phyloP scores from a whole-genome alignment of 1,140 invertebrate genomes.

The Plodia interpunctella region DNA sequence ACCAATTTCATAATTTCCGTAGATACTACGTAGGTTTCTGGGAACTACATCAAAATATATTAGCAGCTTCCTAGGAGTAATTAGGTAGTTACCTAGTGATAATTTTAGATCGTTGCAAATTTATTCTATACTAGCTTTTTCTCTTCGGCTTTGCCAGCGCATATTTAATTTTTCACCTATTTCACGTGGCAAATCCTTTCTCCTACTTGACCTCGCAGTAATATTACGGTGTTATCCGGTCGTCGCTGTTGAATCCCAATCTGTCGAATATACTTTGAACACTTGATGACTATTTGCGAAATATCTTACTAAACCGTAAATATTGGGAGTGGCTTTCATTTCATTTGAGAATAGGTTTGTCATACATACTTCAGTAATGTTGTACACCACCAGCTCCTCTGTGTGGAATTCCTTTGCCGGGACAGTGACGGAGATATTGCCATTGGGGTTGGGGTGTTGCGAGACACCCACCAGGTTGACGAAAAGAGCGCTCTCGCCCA shows the following conservation, averaged over 20 bases:
- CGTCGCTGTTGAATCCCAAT: too few relatives aligned
- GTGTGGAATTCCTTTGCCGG: constrained; percentile 47
- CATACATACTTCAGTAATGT: constrained; percentile 56
- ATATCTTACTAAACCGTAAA: too few relatives aligned
- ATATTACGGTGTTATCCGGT: too few relatives aligned
- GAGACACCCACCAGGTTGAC: constrained; percentile 42
- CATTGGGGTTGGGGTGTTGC: constrained; percentile 48
- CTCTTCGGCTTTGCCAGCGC: too few relatives aligned
- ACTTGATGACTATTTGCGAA: too few relatives aligned
- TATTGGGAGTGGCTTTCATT: too few relatives aligned
- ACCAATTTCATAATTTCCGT: constrained; percentile 48
- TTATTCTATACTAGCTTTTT: too few relatives aligned
- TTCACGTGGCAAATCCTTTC: too few relatives aligned
- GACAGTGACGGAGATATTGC: constrained; percentile 38
- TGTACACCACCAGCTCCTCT: constrained; percentile 48
- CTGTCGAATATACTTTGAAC: too few relatives aligned
- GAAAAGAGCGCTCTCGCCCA: constrained; percentile 59
- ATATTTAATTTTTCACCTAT: too few relatives aligned
- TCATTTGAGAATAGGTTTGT: not conserved
- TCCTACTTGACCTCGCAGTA: too few relatives aligned
- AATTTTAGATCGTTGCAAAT: too few relatives aligned
- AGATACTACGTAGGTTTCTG: constrained; percentile 49
- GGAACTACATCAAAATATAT: constrained; percentile 29
- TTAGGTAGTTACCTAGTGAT: not conserved
- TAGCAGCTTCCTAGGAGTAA: not conserved